Evolutionary conservation across 2,113 vertebrate species (phyloP), one percentile per base, ranked within the genome.

Genomic region (Heloderma charlesbogerti): DNA sequence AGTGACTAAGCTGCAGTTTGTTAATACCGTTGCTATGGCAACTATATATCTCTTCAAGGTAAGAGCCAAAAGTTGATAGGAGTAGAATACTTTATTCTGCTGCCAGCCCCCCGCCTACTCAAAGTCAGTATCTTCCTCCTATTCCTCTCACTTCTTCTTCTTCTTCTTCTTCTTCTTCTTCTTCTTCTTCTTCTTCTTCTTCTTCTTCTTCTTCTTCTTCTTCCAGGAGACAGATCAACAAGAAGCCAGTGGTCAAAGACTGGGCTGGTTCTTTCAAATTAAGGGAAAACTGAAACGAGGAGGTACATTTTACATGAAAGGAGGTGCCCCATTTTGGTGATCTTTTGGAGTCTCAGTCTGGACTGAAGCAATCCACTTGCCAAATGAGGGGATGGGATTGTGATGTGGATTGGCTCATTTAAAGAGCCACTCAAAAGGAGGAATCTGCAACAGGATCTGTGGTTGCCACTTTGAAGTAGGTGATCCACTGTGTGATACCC

Each of bases 11-110:
- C 86, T 91, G 88, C 93, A 88, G 79, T 94, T 95, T 96, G 94
- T 95, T 94, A 95, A 92, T 79, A 57, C 63, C 2, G 93, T 95
- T 94, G 77, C 94, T 84, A 81, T 88, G 91, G 89, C 75, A 94
- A 94, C 95, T 22, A 29, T 89, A 79, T 89, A 72, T 90, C 25
- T 94, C 78, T 72, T 77, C 72, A 40, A 96, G 93, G 93, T 89
- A 94, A 75, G 90, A 92, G 93, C 74, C 69, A 51, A 63, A 92
- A 94, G 80, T 40, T 1, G 0, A 72, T 0, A 16, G 89, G n/a
- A 43, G 57, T 67, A 75, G 85, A 92, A 92, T 66, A 18, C 92
- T 92, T 94, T 60, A 29, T 51, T 69, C 25, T 86, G 1, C 9
- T 87, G 1, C 9, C 7, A 18, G 29, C 12, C 45, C 63, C 84